These are phyloP conservation scores for Dynastes hyllus DNA, from an alignment of 2,888 invertebrate species.

Conservation along the genomic window DNA sequence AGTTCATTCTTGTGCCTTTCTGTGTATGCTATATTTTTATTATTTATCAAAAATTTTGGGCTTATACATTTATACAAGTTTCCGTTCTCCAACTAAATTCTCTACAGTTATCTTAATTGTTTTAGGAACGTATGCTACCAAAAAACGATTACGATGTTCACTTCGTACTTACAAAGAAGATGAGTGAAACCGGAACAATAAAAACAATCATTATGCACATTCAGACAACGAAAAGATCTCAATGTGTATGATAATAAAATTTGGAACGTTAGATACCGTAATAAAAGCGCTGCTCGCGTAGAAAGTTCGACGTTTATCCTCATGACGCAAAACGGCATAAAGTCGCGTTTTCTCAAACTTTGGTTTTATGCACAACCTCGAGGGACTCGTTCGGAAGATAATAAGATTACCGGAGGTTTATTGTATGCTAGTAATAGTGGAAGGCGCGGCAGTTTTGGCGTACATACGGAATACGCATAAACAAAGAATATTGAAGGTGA, in stretches of 20 bases:
- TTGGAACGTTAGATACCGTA: constrained; percentile 31
- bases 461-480: constrained; percentile 27
- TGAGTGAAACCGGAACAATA: constrained; percentile 23
- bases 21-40: too few species aligned
- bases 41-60: too few species aligned
- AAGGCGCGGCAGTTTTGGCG: constrained; percentile 14
- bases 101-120: too few species aligned
- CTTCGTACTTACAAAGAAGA: neutral
- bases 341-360: constrained; percentile 48
- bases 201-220: constrained; percentile 37
- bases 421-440: constrained; percentile 29
- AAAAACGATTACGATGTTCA: neutral
- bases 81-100: too few species aligned
- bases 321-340: constrained; percentile 44
- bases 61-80: too few species aligned
- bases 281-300: constrained; percentile 42
- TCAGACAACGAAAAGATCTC: constrained; percentile 41
- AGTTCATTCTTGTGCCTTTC: too few species aligned
- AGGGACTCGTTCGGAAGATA: constrained; percentile 46
- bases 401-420: constrained; percentile 47
- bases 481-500: neutral
- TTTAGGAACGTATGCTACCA: neutral
- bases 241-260: constrained; percentile 43
- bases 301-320: constrained; percentile 44
- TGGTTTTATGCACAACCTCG: constrained; percentile 48